Percentiles rank a stretch among this genome's conserved stretches.
These are phyloP conservation scores for Hyperoplus lanceolatus DNA, from an alignment of 2,797 vertebrate genomes.

Conservation along the genomic window DNA sequence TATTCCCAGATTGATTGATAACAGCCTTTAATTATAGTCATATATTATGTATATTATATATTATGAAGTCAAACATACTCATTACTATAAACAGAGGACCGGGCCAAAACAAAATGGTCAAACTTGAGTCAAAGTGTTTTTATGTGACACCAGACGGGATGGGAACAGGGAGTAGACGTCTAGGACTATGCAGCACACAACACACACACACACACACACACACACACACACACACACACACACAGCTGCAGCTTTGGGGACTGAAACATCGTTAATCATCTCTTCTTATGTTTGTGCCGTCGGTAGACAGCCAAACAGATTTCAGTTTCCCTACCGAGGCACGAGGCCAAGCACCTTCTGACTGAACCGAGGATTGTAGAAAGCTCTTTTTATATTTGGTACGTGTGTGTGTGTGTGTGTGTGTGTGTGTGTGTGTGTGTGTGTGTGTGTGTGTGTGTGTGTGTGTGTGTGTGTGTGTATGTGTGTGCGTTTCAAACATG, in stretches of 20 bases:
- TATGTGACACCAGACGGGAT: slow-evolving; percentile 23
- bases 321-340: slow-evolving; percentile 60
- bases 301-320: slow-evolving; percentile 59
- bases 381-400: slow-evolving; percentile 53
- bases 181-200: background rate
- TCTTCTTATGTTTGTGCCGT: slow-evolving; percentile 33
- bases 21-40: slow-evolving; percentile 25
- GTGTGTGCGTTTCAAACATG: too few species aligned
- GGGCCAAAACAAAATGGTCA: slow-evolving; percentile 35
- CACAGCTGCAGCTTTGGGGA: background rate
- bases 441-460: slow-evolving; percentile 8
- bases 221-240: too few species aligned
- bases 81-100: slow-evolving; percentile 8
- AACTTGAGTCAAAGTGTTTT: slow-evolving; percentile 29
- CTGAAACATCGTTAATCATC: slow-evolving; percentile 59
- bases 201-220: too few species aligned
- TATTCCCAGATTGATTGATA: slow-evolving; percentile 33
- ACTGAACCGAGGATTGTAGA: slow-evolving; percentile 72
- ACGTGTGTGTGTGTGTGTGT: slow-evolving; percentile 6
- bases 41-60: background rate
- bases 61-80: slow-evolving; percentile 14
- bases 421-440: slow-evolving; percentile 3
- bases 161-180: background rate
- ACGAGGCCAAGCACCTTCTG: slow-evolving; percentile 51
- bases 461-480: too few species aligned